phyloP scores from a whole-genome alignment of 2,113 vertebrate species.

The Anolis sagrei region DNA sequence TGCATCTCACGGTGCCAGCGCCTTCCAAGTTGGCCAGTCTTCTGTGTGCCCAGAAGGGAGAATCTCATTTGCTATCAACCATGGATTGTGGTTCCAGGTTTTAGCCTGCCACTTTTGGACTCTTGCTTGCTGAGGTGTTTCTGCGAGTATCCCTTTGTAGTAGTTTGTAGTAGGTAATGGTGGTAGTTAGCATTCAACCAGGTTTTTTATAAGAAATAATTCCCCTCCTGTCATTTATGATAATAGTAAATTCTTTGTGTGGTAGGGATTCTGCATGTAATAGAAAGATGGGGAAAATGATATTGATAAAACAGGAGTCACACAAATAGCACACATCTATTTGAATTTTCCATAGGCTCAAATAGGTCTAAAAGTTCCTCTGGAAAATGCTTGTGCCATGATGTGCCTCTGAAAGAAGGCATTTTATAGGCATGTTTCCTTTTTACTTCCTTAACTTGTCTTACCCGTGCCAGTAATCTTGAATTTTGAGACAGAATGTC shows the following conservation, averaged over 20 bases:
- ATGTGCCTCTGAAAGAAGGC: not conserved
- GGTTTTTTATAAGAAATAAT: not conserved
- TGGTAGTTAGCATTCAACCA: not conserved
- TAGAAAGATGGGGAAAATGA: not conserved
- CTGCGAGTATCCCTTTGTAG: too few species aligned
- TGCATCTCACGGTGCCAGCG: too few species aligned
- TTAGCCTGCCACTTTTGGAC: too few species aligned
- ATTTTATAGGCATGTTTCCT: not conserved
- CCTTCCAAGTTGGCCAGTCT: too few species aligned
- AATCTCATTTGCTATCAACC: too few species aligned
- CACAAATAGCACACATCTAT: too few species aligned
- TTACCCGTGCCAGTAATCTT: constrained; percentile 93
- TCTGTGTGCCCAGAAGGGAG: too few species aligned
- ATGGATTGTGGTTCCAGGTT: too few species aligned
- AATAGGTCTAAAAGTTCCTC: not conserved
- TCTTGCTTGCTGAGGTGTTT: too few species aligned
- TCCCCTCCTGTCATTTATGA: not conserved
- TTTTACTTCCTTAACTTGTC: constrained; percentile 77
- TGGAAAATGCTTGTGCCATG: not conserved
- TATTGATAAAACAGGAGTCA: not conserved
- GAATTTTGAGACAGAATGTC: constrained; percentile 92
- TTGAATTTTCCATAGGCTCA: too few species aligned
- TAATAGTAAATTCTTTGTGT: too few species aligned
- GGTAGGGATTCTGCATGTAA: too few species aligned
- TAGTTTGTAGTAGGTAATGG: not conserved